Evolutionary conservation across 1,140 invertebrate genomes (phyloP), one percentile per base, ranked within the genome.

Genomic region (Branchinecta lindahli): DNA sequence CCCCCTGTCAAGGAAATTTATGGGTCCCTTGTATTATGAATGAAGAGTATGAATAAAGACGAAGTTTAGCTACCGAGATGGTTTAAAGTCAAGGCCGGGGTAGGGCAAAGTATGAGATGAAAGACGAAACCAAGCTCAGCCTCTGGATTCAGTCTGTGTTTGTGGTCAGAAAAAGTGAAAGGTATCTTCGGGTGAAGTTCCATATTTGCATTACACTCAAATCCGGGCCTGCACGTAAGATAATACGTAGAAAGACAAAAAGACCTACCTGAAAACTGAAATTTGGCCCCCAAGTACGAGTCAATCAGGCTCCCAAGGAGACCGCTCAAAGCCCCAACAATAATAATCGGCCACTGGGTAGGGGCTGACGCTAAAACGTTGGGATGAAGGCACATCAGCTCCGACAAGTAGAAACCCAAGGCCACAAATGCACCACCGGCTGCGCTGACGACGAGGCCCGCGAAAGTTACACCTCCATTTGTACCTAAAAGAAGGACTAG

Each of bases 251-350:
- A 33, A 5, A 33, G 5, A 65, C 44, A 3, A 18, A 66, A 44
- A 65, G 9, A 75, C 70, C 78, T 80, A 89, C 90, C 92, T 74
- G 90, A 92, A 78, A 86, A 94, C 79, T 94, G 92, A 46, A 92
- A 76, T 10, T 87, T 87, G 9, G 91, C 92, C 46, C 92, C 92
- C 66, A 94, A 79, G 15, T 92, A 70, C 0, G 91, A 94, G 80
- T 94, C 92, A 66, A 93, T 77, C 8, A 92, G 70, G 66, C 90
- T 92, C 6, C 92, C 92, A 46, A 91, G 74, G 7, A 94, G 80
- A 8, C 92, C 92, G 66, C 83, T 86, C 47, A 88, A 73, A 7
- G 82, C 84, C 9, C 86, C 90, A 71, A 86, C 80, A 4, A 88
- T 15, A 66, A 94, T 82, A 5, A 94, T 79, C 1, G 90, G 90